Evolutionary conservation across 2,797 vertebrate species (phyloP), one percentile per base, ranked within the genome.

Genomic region (Lepus oiostolus): DNA sequence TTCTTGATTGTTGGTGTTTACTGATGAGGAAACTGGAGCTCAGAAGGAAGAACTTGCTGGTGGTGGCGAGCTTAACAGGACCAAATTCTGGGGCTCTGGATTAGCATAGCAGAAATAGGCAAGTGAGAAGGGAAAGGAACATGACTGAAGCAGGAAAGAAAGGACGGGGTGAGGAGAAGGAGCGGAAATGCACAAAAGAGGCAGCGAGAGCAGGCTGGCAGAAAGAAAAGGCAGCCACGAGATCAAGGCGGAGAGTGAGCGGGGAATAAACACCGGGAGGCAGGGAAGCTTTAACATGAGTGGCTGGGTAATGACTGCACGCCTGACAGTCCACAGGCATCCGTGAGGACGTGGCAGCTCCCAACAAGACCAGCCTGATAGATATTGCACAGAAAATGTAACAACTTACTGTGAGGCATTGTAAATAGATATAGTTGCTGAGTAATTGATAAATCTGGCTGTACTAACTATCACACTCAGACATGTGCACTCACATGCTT

Each of bases 71-170:
- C 14, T 22, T 54, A 65, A n/a, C 4, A 52, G 76, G 67, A 81
- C 67, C 19, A 47, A 30, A 75, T 19, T 13, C 0, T 7, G 35
- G 13, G 2, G 1, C 9, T 54, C 14, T 72, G 79, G 62, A 11
- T 85, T 21, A 77, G 19, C 1, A 2, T 17, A 75, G 63, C 26
- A 80, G 58, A 21, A 86, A 92, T 10, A 35, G 65, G 65, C 86
- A 93, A 75, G 60, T 32, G 60, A 85, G 88, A 95, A 90, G 47
- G 42, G 83, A 67, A 91, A 96, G 86, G 54, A 89, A 35, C 71
- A 85, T 52, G 81, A 72, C 32, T n/a, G 52, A 30, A 14, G 3
- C 7, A 28, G 2, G 9, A 58, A 26, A 87, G 81, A 85, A 85
- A 87, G 65, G 42, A 71, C 5, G 22, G 12, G 28, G 11, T n/a